Evolutionary conservation across 2,113 vertebrate genomes (phyloP), one percentile per base, ranked within the genome.

Genomic region (Sinocyclocheilus grahami): DNA sequence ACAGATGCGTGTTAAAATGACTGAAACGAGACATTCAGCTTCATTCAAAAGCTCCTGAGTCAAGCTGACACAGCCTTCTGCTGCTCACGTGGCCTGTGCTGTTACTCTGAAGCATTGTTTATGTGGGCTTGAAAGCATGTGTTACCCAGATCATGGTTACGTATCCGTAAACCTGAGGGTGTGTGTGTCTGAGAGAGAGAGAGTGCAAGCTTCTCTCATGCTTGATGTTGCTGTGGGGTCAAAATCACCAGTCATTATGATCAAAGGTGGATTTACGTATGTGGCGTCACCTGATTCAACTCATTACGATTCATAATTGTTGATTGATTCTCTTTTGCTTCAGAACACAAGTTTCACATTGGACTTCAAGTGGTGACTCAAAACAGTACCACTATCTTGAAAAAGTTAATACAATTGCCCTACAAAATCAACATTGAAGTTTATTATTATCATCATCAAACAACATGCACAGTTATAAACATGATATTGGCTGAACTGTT

Each of bases 21-120:
- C 20, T 22, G 55, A 58, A 58, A 58, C 16, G 6, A 55, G 53
- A 58, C 48, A 11, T 16, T 33, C 9, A 51, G 20, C 60, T 81
- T 81, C n/a, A 81, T 27, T 80, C 33, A 80, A 8, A 62, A 80
- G 33, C 11, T 80, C 55, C 82, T 78, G 80, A 80, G 53, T 86
- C 80, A 83, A 55, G 30, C 9, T 83, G 81, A 83, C 27, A 27
- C 53, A 75, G 80, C 75, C 10, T 20, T 37, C n/a, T 58, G 18
- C 24, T 2, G 37, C 18, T 77, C 83, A 85, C 11, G 10, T 78
- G 24, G 77, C 42, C 60, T 7, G 33, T 53, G 55, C 33, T 84
- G 58, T 53, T 13, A 2, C 63, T 82, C 46, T 24, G 14, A 76
- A 10, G 71, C 20, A 5, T 14, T 85, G 78, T 76, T 69, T 85